phyloP scores from a whole-genome alignment of 1,140 invertebrate species.

The Penaeus indicus region DNA sequence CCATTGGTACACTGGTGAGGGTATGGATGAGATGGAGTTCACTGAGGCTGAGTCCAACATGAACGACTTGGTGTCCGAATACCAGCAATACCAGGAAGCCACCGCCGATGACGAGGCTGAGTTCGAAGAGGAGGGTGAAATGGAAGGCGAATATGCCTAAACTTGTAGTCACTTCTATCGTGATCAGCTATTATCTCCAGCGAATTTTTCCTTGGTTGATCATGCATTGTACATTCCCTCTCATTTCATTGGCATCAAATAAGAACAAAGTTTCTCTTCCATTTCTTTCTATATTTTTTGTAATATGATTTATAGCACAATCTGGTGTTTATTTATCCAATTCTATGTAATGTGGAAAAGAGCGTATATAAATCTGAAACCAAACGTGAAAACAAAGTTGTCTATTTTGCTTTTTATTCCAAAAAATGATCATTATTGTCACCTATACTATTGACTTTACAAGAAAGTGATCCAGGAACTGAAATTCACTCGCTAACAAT shows the following conservation, averaged over 20 bases:
- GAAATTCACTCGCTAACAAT: too few relatives aligned
- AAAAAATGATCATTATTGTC: too few relatives aligned
- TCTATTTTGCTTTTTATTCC: too few relatives aligned
- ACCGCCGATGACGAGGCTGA: conserved; percentile 55
- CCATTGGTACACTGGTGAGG: conserved; percentile 57
- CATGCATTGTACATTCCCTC: conserved; percentile 51
- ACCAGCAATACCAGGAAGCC: conserved; percentile 58
- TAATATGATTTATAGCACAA: conserved; percentile 24
- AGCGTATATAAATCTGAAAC: too few relatives aligned
- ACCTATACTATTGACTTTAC: too few relatives aligned
- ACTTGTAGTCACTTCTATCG: conserved; percentile 11
- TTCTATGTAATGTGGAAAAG: too few relatives aligned
- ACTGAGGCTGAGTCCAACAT: conserved; percentile 56
- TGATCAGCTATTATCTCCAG: not conserved
- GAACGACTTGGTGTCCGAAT: conserved; percentile 53
- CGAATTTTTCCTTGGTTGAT: not conserved
- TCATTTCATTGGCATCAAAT: conserved; percentile 43
- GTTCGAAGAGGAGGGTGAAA: conserved; percentile 57
- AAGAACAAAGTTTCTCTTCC: conserved; percentile 49
- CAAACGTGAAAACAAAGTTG: too few relatives aligned
- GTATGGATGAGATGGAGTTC: conserved; percentile 60
- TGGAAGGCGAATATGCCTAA: conserved; percentile 56
- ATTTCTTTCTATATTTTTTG: conserved; percentile 57
- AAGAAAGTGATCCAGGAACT: too few relatives aligned
- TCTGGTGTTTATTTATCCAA: not conserved